These are phyloP conservation scores for Torymus texanus DNA, from an alignment of 2,888 invertebrate species.

Conservation along the genomic window DNA sequence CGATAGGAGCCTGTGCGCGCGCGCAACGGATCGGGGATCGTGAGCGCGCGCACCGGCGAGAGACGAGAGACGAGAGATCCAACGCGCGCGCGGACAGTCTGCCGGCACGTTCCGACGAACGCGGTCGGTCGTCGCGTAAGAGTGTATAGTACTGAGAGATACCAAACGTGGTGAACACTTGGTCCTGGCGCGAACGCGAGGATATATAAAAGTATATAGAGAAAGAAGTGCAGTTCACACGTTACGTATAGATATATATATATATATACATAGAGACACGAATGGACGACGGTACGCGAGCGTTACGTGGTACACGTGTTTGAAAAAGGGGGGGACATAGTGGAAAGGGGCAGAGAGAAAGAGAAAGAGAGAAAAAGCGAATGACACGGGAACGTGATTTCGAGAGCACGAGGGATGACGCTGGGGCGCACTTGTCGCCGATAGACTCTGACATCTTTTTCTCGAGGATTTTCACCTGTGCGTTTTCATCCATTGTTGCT, in stretches of 20 bases:
- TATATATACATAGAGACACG: too few species aligned
- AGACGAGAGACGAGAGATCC: constrained; percentile 6
- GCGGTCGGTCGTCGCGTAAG: constrained; percentile 21
- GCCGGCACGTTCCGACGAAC: constrained; percentile 47
- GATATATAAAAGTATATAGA: too few species aligned
- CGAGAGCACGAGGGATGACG: neutral
- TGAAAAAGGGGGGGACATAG: too few species aligned
- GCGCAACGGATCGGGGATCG: constrained; percentile 4
- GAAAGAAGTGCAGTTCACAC: too few species aligned
- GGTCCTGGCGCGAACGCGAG: too few species aligned
- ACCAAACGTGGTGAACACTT: neutral
- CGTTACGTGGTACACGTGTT: too few species aligned
- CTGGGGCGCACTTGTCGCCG: neutral
- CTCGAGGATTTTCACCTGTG: constrained; percentile 28
- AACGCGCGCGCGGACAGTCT: constrained; percentile 35
- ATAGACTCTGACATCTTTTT: constrained; percentile 13
- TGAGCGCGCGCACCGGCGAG: constrained; percentile 17
- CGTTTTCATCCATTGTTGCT: neutral
- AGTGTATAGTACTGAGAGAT: too few species aligned
- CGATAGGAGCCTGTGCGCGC: constrained; percentile 23
- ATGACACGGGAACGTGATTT: constrained; percentile 10
- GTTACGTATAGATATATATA: too few species aligned
- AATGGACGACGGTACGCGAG: too few species aligned
- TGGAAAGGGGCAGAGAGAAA: neutral
- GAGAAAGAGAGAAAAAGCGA: neutral